Evolutionary conservation across 2,797 vertebrate genomes (phyloP).

Genomic region (Molothrus ater): DNA sequence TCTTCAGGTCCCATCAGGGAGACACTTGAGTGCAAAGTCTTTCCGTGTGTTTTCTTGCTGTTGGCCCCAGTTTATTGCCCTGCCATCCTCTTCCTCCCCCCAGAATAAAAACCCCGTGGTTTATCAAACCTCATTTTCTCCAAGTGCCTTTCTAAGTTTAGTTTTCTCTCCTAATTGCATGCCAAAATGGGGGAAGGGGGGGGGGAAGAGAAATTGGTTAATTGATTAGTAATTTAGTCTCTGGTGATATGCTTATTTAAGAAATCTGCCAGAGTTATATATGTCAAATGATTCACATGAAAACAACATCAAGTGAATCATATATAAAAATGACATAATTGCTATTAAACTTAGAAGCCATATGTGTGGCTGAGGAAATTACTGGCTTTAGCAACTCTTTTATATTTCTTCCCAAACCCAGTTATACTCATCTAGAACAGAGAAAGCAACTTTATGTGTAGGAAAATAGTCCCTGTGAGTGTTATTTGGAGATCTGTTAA

Average conservation of each 20-base stretch:
- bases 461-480: conserved; percentile 67
- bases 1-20: neutral
- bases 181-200: neutral
- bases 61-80: neutral
- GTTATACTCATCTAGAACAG: conserved; percentile 51
- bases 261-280: conserved; percentile 62
- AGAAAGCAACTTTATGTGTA: conserved; percentile 60
- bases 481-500: conserved; percentile 65
- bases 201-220: conserved; percentile 14
- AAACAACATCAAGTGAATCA: conserved; percentile 68
- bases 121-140: conserved; percentile 30
- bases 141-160: conserved; percentile 45
- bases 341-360: conserved; percentile 69
- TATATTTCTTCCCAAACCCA: conserved; percentile 57
- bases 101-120: neutral
- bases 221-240: conserved; percentile 66
- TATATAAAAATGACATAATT: conserved; percentile 69
- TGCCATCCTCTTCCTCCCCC: neutral
- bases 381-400: conserved; percentile 56
- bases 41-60: neutral
- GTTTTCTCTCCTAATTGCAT: conserved; percentile 24
- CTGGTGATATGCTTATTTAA: conserved; percentile 67
- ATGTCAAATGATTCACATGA: conserved; percentile 71
- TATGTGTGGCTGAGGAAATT: conserved; percentile 69
- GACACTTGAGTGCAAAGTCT: fast-evolving